A percentile compares a stretch with the other conserved stretches of the same genome.
These are phyloP conservation scores for Lonchura striata DNA, from an alignment of 2,113 vertebrate species.

Conservation along the genomic window DNA sequence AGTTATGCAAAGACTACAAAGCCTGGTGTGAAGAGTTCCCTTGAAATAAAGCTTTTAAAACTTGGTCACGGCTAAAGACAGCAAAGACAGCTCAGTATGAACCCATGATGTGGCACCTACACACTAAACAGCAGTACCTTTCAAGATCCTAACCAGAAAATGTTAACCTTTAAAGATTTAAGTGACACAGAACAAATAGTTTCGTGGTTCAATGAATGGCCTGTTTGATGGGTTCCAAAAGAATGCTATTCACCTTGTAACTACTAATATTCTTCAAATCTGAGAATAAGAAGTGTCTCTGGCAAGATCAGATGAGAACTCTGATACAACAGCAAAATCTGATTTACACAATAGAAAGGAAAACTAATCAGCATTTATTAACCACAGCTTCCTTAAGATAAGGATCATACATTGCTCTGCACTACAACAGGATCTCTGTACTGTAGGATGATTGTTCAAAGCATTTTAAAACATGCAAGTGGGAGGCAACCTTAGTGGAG, in stretches of 20 bases:
- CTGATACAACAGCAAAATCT: not conserved
- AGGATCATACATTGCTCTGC: not conserved
- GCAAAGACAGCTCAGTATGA: not conserved
- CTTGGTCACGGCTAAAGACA: not conserved
- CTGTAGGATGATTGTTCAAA: not conserved
- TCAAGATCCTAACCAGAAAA: not conserved
- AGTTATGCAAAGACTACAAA: not conserved
- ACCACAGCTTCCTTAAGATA: not conserved
- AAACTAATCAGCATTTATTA: not conserved
- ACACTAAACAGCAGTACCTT: not conserved
- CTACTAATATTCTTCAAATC: not conserved
- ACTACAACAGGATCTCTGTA: not conserved
- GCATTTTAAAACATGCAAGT: not conserved
- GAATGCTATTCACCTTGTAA: not conserved
- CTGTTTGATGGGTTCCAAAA: not conserved
- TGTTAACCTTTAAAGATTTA: not conserved
- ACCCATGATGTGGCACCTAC: not conserved
- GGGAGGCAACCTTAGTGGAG: not conserved
- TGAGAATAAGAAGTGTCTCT: conserved; percentile 7
- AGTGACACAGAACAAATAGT: not conserved
- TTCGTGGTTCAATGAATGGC: not conserved
- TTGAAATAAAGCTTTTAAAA: not conserved
- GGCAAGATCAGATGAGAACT: not conserved
- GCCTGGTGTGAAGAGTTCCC: not conserved
- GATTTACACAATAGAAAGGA: not conserved